Evolutionary conservation across 1,140 invertebrate genomes (phyloP).

Genomic region (Aethina tumida): DNA sequence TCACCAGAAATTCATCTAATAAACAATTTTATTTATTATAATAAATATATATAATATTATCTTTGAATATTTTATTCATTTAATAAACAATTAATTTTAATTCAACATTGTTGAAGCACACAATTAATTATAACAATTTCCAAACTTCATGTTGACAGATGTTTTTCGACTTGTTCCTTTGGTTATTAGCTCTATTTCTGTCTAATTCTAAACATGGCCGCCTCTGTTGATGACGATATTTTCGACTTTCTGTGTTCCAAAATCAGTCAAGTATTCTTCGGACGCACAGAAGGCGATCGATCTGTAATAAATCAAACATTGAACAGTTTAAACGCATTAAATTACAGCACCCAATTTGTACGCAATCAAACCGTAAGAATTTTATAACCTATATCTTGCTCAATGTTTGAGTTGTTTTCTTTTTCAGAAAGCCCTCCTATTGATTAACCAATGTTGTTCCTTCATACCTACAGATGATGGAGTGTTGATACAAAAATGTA

Average conservation of each 20-base stretch:
- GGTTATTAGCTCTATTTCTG: slow-evolving; percentile 8
- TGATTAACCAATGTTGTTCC: slow-evolving; percentile 38
- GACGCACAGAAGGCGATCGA: slow-evolving; percentile 31
- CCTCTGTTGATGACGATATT: slow-evolving; percentile 20
- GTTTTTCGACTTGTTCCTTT: not conserved
- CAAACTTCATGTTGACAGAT: slow-evolving; percentile 12
- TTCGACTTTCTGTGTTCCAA: slow-evolving; percentile 29
- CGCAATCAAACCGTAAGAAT: slow-evolving; percentile 34
- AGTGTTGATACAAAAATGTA: slow-evolving; percentile 35
- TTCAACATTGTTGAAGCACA: not conserved
- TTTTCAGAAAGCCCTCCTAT: slow-evolving; percentile 35
- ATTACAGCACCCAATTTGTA: slow-evolving; percentile 32
- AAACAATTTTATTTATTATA: no score
- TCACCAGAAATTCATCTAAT: no score
- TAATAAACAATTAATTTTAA: slow-evolving; percentile 19
- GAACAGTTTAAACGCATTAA: slow-evolving; percentile 36
- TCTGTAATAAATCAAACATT: slow-evolving; percentile 34
- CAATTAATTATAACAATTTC: slow-evolving; percentile 7
- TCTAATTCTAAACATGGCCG: slow-evolving; percentile 12
- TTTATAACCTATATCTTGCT: no score
- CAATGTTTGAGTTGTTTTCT: slow-evolving; percentile 6
- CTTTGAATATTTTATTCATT: slow-evolving; percentile 19
- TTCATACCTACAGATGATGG: slow-evolving; percentile 34
- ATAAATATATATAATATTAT: slow-evolving; percentile 13
- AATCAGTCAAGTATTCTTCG: slow-evolving; percentile 33